Conservation (phyloP, 2,113 vertebrate genomes). For the Neolamprologus ventralis region DNA sequence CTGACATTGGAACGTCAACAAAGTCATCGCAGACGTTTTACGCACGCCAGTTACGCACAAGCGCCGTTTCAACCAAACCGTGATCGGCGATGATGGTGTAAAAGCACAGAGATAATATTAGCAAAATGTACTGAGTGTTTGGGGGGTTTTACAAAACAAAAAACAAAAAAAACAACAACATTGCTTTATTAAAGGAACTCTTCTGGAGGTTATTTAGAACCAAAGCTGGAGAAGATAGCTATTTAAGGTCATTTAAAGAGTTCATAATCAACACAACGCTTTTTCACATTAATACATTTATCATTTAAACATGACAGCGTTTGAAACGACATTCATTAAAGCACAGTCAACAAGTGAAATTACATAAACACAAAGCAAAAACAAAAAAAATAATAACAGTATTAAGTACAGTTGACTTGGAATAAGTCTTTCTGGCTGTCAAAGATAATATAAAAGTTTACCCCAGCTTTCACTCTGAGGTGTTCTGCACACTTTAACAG, state of each 20-base stretch:
- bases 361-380: neutral
- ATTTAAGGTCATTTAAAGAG: neutral
- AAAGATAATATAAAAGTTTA: neutral
- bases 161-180: neutral
- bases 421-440: neutral
- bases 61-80: neutral
- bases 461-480: neutral
- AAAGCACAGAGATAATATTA: neutral
- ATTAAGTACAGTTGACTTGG: neutral
- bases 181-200: neutral
- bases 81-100: neutral
- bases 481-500: conserved; percentile 3
- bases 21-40: conserved; percentile 6
- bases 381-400: neutral
- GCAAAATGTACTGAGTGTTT: neutral
- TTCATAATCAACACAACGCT: neutral
- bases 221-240: accelerated
- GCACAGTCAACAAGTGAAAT: neutral
- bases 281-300: neutral
- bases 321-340: neutral
- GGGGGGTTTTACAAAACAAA: neutral
- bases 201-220: neutral
- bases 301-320: neutral
- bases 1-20: neutral
- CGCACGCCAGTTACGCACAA: neutral